Base-by-base conservation (phyloP, 2,888 invertebrate species). In the Malacosoma neustria region DNA sequence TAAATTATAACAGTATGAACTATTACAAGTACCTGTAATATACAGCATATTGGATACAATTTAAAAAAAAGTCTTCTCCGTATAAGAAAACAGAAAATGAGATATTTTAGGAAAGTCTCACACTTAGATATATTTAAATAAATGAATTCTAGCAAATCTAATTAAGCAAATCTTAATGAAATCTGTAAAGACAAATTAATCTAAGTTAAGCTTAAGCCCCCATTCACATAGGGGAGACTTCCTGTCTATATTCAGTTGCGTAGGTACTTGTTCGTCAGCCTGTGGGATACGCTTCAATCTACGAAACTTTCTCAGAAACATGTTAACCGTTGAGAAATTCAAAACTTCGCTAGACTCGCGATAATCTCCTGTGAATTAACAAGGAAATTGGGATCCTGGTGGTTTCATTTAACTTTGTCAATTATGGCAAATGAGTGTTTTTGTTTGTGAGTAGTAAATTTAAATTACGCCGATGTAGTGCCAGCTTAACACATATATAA, bases 251-350 rank as follows among this genome's bases (percentile, higher is more conserved):
- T 67, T 57, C 57, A 61, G 65, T 57, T 61, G 54, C 58, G 55
- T n/a, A n/a, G n/a, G n/a, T 58, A 57, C 58, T 59, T 50, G 53
- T 63, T 68, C 68, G 67, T 70, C 65, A 67, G 57, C 56, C 43
- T 48, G 53, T n/a, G 57, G 60, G 63, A 62, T 62, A 71, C 61
- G 56, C 64, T 54, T 63, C 70, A 68, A 76, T 72, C 67, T 60
- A 63, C 53, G 59, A 61, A 77, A 80, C 72, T 80, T 80, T 63
- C 58, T 54, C 72, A 45, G 59, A 58, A 65, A 66, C 63, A 66
- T 72, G 65, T 66, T 65, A 67, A 61, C 64, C 51, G 53, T 51
- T 48, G 51, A 22, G 22, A 69, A 71, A 61, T 70, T 64, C 61
- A 58, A 60, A 72, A 75, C 68, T 72, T 69, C 47, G 56, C 45